Evolutionary conservation across 2,888 invertebrate genomes (phyloP).

Genomic region (Lagria hirta): DNA sequence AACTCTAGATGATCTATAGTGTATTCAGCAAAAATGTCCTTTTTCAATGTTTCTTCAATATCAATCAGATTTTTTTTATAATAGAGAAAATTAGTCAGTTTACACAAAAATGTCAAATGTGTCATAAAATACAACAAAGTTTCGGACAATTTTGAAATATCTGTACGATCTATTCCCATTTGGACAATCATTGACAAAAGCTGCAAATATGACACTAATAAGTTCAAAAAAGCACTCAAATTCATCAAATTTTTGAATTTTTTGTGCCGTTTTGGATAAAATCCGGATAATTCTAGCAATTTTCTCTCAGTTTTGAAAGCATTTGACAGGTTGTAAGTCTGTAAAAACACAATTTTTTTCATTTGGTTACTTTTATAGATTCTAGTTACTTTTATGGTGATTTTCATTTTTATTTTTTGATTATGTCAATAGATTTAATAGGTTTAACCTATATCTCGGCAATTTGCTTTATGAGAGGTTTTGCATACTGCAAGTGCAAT

Average conservation of each 20-base stretch:
- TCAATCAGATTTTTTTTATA: constrained; percentile 20
- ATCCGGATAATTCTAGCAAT: constrained; percentile 14
- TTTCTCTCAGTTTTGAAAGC: constrained; percentile 15
- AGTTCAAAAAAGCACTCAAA: constrained; percentile 4
- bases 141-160: constrained; percentile 26
- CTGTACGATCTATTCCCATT: constrained; percentile 18
- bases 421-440: too few species aligned
- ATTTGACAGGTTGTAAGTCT: constrained; percentile 13
- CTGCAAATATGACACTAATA: constrained; percentile 7
- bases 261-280: constrained; percentile 15
- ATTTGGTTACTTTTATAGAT: too few species aligned
- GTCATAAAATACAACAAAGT: constrained; percentile 30
- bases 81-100: constrained; percentile 27
- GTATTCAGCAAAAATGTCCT: constrained; percentile 10
- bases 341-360: too few species aligned
- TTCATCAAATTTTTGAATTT: constrained; percentile 1
- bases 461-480: too few species aligned
- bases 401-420: too few species aligned
- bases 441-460: too few species aligned
- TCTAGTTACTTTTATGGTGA: too few species aligned
- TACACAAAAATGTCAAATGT: constrained; percentile 29
- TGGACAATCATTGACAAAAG: constrained; percentile 12
- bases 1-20: constrained; percentile 1
- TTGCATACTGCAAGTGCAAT: too few species aligned
- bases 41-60: constrained; percentile 9